These are phyloP conservation scores for Spongia lamella DNA, from an alignment of 37 sponge, comb jelly and placozoan species.

Conservation along the genomic window DNA sequence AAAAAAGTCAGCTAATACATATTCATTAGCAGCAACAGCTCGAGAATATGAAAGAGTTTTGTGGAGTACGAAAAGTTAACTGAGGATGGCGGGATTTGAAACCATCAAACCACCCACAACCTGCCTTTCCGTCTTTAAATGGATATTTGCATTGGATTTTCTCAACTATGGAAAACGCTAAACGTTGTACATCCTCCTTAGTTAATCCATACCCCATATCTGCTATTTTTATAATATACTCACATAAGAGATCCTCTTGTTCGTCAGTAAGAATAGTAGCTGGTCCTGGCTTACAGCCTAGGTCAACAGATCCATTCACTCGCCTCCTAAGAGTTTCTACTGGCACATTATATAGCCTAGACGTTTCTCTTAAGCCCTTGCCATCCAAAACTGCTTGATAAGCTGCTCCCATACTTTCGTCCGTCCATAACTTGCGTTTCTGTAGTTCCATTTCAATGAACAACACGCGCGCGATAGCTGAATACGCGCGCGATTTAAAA, in stretches of 20 bases:
- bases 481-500: too few relatives aligned
- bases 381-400: neutral
- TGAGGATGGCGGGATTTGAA: slow-evolving; percentile 31
- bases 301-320: slow-evolving; percentile 8
- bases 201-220: neutral
- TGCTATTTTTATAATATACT: neutral
- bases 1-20: slow-evolving; percentile 26
- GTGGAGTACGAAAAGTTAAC: slow-evolving; percentile 10
- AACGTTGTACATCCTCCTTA: neutral
- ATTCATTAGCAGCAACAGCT: slow-evolving; percentile 14
- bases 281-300: slow-evolving; percentile 5
- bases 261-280: neutral
- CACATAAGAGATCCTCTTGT: neutral
- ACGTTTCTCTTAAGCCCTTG: slow-evolving; percentile 27
- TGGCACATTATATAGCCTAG: too few relatives aligned
- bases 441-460: too few relatives aligned
- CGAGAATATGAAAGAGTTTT: slow-evolving; percentile 5
- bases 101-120: slow-evolving; percentile 39
- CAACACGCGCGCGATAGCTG: too few relatives aligned
- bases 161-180: neutral
- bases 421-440: neutral
- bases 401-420: slow-evolving; percentile 27
- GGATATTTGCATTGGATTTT: slow-evolving; percentile 21
- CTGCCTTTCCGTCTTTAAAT: slow-evolving; percentile 13
- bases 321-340: slow-evolving; percentile 20